These are phyloP conservation scores for Loxodonta africana DNA, from an alignment of 2,113 vertebrate genomes.

Conservation along the genomic window DNA sequence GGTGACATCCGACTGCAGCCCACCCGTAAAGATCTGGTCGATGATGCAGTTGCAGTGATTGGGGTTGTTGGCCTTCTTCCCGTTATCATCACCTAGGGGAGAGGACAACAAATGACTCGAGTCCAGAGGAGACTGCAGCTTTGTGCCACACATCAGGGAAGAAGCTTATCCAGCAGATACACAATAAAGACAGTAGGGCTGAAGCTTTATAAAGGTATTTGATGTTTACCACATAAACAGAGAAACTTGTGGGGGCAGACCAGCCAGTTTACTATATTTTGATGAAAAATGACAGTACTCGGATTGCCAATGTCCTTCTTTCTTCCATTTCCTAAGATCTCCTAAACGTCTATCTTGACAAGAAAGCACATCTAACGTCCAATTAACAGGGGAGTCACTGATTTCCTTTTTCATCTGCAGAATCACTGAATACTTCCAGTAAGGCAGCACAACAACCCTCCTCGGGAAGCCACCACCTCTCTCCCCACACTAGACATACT, in stretches of 20 bases:
- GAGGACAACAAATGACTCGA: constrained; percentile 74
- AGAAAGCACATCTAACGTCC: not conserved
- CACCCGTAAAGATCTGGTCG: constrained; percentile 99
- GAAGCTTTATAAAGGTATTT: not conserved
- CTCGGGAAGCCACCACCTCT: not conserved
- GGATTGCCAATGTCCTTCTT: not conserved
- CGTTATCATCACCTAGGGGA: constrained; percentile 95
- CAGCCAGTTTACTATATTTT: not conserved
- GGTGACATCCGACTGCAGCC: constrained; percentile 98
- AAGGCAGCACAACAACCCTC: not conserved
- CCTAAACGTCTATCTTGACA: not conserved
- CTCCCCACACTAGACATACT: not conserved
- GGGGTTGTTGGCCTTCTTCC: constrained; percentile 98
- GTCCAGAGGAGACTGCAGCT: not conserved
- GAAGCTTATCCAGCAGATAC: not conserved
- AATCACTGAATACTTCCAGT: not conserved
- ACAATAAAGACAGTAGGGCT: not conserved
- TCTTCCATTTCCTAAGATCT: not conserved
- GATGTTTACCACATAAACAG: not conserved
- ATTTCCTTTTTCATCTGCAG: not conserved
- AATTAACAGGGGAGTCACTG: not conserved
- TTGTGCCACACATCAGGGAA: not conserved
- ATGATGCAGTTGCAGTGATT: constrained; percentile 99
- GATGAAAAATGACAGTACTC: not conserved
- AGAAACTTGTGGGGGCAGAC: not conserved